A percentile compares a stretch with the other conserved stretches of the same genome.
Conservation (phyloP, 2,797 vertebrate genomes). For the Etheostoma nigrum region DNA sequence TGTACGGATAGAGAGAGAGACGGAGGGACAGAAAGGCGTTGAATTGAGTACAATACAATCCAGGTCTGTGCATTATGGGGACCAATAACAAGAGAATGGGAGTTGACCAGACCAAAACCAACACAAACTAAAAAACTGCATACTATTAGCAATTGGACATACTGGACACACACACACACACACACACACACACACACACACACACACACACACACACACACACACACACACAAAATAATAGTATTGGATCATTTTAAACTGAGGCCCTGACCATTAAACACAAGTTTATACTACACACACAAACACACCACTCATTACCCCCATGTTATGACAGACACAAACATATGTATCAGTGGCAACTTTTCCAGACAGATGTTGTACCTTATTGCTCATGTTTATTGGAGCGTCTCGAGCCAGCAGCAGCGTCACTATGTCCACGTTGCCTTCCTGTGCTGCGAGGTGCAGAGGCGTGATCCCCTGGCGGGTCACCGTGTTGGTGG, state of each 20-base stretch:
- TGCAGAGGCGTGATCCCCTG: slow-evolving; percentile 97
- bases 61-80: background rate
- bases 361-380: slow-evolving; percentile 18
- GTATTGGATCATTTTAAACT: too few species aligned
- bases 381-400: slow-evolving; percentile 94
- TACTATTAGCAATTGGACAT: too few species aligned
- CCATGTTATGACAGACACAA: background rate
- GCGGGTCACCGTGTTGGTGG: slow-evolving; percentile 92
- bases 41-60: background rate
- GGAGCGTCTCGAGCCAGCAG: slow-evolving; percentile 93
- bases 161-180: too few species aligned
- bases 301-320: background rate
- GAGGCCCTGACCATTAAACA: background rate
- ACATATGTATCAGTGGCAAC: too few species aligned
- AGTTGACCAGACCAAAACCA: background rate
- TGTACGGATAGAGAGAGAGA: background rate
- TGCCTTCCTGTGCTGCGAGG: slow-evolving; percentile 95
- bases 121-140: background rate
- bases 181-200: too few species aligned
- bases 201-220: too few species aligned
- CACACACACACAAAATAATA: too few species aligned
- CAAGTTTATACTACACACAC: background rate
- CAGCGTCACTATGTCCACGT: slow-evolving; percentile 95
- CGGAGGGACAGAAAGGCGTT: background rate
- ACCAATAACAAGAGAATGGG: background rate